Base-by-base conservation (phyloP, 2,797 vertebrate genomes). In the Anomalospiza imberbis region DNA sequence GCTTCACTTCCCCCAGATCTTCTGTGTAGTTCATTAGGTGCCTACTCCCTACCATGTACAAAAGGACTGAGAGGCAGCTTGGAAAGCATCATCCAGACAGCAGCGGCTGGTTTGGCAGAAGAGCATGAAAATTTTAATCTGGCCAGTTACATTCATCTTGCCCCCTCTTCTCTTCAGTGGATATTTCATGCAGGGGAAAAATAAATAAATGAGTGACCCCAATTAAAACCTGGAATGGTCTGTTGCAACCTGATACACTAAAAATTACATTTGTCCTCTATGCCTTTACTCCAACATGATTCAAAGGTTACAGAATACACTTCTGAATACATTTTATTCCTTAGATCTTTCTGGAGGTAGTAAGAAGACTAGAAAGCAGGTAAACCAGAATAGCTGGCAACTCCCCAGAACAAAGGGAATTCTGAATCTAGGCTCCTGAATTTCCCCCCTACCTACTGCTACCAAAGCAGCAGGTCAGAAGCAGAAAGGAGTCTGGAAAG, bases 1-100 rank as follows among this genome's bases (percentile, higher is more conserved):
- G 97, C 97, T 97, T 98, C 95, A 88, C 97, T 97, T 98, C 98
- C 98, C 97, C 98, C 96, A 97, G 95, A 97, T 97, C 96, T 94
- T 96, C 95, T 97, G 94, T 95, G 94, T 96, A 90, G 95, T 96
- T 97, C 96, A 96, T 96, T 96, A 97, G 95, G 96, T 96, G 96
- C 95, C 95, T 96, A 96, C 93, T 94, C 91, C 88, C 77, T 91
- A 91, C 85, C 95, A 85, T 55, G 81, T 68, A 95, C 61, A n/a
- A 93, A 92, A 82, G 96, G 93, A 83, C 85, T 91, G 71, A 80
- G 81, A 95, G 34, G 96, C 93, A 96, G 91, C 80, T 86, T 90
- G 80, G 80, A 94, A 96, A 94, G 66, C 67, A 88, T 66, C 81
- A 90, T 48, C 71, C 97, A 97, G 95, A 97, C 63, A 94, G 84